phyloP scores from a whole-genome alignment of 2,888 invertebrate genomes.

The Apodemia duryi region DNA sequence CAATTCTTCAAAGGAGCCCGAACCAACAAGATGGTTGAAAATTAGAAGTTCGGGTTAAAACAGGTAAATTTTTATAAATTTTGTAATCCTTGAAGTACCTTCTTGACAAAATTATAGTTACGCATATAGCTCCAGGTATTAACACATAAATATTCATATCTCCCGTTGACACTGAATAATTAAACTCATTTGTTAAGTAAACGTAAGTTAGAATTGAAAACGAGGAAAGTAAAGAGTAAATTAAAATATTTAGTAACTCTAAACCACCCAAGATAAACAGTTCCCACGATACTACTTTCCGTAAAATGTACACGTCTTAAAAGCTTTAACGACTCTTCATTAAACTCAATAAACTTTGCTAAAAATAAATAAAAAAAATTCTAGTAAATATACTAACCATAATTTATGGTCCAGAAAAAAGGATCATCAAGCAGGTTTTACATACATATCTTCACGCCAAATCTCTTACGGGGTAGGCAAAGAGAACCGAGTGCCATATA shows the following conservation, averaged over 20 bases:
- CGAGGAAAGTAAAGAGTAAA: slow-evolving; percentile 11
- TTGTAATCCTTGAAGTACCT: too few species aligned
- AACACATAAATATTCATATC: background rate
- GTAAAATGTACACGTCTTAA: background rate
- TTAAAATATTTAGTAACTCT: slow-evolving; percentile 14
- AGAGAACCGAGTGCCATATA: too few species aligned
- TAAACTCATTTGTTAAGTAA: slow-evolving; percentile 13
- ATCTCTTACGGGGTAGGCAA: too few species aligned
- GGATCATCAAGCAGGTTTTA: too few species aligned
- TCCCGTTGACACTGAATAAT: background rate
- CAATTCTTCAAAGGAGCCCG: too few species aligned
- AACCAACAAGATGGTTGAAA: too few species aligned
- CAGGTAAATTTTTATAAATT: too few species aligned
- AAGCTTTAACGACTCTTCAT: background rate
- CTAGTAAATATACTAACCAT: background rate
- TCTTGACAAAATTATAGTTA: too few species aligned
- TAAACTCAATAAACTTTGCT: slow-evolving; percentile 2
- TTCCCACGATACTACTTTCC: slow-evolving; percentile 2
- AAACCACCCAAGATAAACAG: background rate
- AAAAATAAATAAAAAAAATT: background rate
- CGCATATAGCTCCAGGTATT: background rate
- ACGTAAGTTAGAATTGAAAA: slow-evolving; percentile 6
- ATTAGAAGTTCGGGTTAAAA: too few species aligned
- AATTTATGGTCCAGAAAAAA: background rate
- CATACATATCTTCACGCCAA: too few species aligned